Conservation (phyloP, 2,797 vertebrate genomes). For the Mormyrus proboscirostris region DNA sequence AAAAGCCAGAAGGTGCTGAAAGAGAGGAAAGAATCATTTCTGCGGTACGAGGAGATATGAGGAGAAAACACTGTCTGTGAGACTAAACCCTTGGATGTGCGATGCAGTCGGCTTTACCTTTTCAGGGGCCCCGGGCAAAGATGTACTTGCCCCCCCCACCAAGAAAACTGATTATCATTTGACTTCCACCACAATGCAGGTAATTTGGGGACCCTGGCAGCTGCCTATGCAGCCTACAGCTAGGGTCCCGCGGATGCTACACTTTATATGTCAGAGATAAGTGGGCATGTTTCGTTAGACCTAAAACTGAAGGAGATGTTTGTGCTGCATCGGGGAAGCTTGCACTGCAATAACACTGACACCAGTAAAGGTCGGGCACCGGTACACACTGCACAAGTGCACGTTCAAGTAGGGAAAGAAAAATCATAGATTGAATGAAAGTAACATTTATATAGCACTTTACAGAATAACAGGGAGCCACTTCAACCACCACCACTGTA, state of each 20-base stretch:
- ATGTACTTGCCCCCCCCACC: neutral
- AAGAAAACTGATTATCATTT: neutral
- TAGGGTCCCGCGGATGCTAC: neutral
- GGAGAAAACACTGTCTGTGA: neutral
- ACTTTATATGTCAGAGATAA: neutral
- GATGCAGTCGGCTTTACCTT: neutral
- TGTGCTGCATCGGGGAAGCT: neutral
- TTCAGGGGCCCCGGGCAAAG: neutral
- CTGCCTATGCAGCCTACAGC: neutral
- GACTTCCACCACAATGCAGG: neutral
- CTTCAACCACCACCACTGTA: neutral
- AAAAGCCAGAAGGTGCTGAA: neutral
- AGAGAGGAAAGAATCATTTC: neutral
- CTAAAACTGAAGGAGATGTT: neutral
- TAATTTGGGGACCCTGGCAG: neutral
- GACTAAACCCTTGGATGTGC: neutral
- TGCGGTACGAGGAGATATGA: neutral
- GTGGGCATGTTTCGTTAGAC: neutral
- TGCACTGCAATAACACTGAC: neutral
- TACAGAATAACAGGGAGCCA: neutral
- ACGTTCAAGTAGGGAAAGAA: neutral
- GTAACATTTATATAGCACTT: neutral
- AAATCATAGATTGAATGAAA: neutral
- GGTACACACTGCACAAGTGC: neutral
- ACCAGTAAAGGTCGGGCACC: neutral